Percentiles rank a stretch among this genome's conserved stretches.
Evolutionary conservation across 1,140 invertebrate species (phyloP).

Genomic region (Rhagoletis pomonella): DNA sequence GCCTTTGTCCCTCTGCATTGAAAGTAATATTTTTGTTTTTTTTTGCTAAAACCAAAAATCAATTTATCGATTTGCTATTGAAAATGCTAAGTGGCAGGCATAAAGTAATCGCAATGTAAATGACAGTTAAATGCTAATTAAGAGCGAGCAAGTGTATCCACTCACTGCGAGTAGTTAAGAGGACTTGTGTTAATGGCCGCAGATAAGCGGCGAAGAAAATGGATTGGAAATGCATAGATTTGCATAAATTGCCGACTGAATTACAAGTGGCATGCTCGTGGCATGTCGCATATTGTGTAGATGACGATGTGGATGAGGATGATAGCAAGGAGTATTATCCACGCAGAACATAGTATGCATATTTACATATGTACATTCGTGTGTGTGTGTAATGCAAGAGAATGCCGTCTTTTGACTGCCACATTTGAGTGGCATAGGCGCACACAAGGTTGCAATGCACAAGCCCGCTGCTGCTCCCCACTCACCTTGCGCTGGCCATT

Average conservation of each 20-base stretch:
- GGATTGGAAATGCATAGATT: constrained; percentile 6
- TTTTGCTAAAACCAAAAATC: constrained; percentile 11
- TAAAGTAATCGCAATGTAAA: not conserved
- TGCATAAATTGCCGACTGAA: constrained; percentile 22
- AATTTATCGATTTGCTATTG: constrained; percentile 24
- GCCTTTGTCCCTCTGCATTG: no score
- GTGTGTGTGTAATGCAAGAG: not conserved
- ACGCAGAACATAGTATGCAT: not conserved
- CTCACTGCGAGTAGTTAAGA: not conserved
- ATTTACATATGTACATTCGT: not conserved
- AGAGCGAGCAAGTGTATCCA: not conserved
- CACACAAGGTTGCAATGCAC: not conserved
- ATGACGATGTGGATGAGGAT: not conserved
- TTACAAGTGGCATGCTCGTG: not conserved
- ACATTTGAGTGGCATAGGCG: not conserved
- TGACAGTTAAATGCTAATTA: constrained; percentile 27
- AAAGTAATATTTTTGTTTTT: not conserved
- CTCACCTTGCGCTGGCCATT: not conserved
- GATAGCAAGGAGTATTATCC: not conserved
- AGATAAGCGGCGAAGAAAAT: not conserved
- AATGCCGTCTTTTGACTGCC: not conserved
- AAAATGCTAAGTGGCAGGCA: not conserved
- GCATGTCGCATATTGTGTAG: not conserved
- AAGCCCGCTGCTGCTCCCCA: not conserved
- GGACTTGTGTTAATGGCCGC: not conserved